Base-by-base conservation (phyloP, 2,888 invertebrate genomes). In the Willowsia nigromaculata region DNA sequence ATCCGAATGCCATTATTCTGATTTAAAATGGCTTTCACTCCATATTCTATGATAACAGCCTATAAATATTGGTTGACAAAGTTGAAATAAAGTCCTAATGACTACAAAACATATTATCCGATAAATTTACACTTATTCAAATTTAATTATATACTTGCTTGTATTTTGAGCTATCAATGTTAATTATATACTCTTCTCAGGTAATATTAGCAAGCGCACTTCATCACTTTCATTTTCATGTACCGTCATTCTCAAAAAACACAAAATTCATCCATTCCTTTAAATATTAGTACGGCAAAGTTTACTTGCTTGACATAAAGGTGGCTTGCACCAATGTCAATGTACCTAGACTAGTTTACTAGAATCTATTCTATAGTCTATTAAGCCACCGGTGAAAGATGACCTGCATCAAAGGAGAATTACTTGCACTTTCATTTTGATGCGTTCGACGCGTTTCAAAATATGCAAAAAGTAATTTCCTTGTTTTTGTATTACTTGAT, bases 301-400 rank as follows among this genome's bases (percentile, higher is more conserved):
- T 43, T 59, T 6, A 6, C 6, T 15, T 15, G 15, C 5, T n/a
- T 15, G 27, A 25, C 25, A 6, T 15, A 18, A 25, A 27, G 15
- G 59, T 11, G 25, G 27, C 59, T 59, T 27, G 59, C 59, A 25
- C 59, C 27, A 59, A 59, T 6, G 43, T 13, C 43, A 43, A 27
- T 47, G 5, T 71, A 71, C 1, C 25, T n/a, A n/a, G n/a, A n/a
- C 25, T 40, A 40, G 22, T 33, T 65, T 30, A n/a, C n/a, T n/a
- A n/a, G 25, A 65, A 33, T 65, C 33, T 76, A 47, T 9, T 56
- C 18, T 37, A 33, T 37, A 33, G 37, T n/a, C n/a, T 76, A 76
- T 50, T 78, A 78, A 78, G 78, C 78, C 78, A 78, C 78, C 78
- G 22, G 78, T 78, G 78, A 37, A 56, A 78, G 78, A 78, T 78